These are phyloP conservation scores for Circaetus cinerascens DNA, from an alignment of 2,113 vertebrate genomes.

Conservation along the genomic window DNA sequence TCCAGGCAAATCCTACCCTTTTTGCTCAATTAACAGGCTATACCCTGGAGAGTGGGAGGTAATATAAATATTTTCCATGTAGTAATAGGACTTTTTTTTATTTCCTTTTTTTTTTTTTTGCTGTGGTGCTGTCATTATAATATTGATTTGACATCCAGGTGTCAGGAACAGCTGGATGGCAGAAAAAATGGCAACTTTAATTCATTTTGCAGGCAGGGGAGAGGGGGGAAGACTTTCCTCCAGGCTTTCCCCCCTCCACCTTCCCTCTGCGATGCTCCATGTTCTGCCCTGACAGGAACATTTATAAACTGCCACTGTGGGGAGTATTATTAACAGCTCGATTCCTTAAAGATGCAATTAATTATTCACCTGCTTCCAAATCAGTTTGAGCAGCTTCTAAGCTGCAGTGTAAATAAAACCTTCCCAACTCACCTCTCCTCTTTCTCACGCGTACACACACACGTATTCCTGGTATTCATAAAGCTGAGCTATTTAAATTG, in stretches of 20 bases:
- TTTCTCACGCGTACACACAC: background rate
- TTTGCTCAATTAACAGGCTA: slow-evolving; percentile 22
- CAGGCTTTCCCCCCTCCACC: background rate
- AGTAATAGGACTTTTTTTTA: background rate
- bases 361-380: slow-evolving; percentile 70
- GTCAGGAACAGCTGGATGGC: slow-evolving; percentile 25
- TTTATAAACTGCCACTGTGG: slow-evolving; percentile 45
- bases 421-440: slow-evolving; percentile 6
- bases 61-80: slow-evolving; percentile 42
- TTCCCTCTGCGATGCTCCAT: slow-evolving; percentile 1
- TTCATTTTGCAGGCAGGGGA: background rate
- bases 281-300: slow-evolving; percentile 1
- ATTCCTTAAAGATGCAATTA: slow-evolving; percentile 69
- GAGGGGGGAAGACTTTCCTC: background rate
- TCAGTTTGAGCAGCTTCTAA: slow-evolving; percentile 58
- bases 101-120: background rate
- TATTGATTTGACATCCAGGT: slow-evolving; percentile 44
- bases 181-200: slow-evolving; percentile 24
- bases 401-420: slow-evolving; percentile 46
- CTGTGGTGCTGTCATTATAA: background rate
- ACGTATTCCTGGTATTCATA: background rate
- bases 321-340: slow-evolving; percentile 60
- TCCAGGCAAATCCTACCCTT: background rate
- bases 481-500: slow-evolving; percentile 24
- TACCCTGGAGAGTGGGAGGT: slow-evolving; percentile 24